A percentile compares a stretch with the other conserved stretches of the same genome.
These are phyloP conservation scores for Dendroctonus ponderosae DNA, from an alignment of 1,140 invertebrate genomes.

Conservation along the genomic window DNA sequence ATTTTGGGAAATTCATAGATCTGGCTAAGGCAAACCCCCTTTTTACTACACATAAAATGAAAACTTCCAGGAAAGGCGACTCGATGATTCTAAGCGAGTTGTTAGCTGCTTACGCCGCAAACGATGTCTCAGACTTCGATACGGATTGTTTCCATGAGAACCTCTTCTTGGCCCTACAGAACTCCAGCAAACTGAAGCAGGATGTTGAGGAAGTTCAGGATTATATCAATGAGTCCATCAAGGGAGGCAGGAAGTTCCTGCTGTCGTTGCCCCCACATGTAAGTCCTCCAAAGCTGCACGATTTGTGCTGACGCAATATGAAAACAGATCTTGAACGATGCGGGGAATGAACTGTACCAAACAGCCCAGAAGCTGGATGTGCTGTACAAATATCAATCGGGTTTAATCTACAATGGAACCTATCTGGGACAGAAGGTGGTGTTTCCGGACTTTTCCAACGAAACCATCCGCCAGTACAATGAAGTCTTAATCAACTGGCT, in stretches of 20 bases:
- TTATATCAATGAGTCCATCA: constrained; percentile 4
- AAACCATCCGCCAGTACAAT: constrained; percentile 25
- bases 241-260: constrained; percentile 28
- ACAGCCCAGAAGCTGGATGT: constrained; percentile 22
- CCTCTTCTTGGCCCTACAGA: constrained; percentile 37
- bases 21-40: too few relatives aligned
- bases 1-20: too few relatives aligned
- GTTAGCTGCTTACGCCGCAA: constrained; percentile 25
- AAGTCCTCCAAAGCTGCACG: constrained; percentile 13
- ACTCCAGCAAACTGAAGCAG: neutral
- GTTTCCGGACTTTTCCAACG: constrained; percentile 44
- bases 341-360: constrained; percentile 16
- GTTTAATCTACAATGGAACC: constrained; percentile 32
- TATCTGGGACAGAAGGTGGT: constrained; percentile 39
- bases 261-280: constrained; percentile 46
- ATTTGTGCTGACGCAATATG: constrained; percentile 2
- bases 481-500: constrained; percentile 35
- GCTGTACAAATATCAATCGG: constrained; percentile 25
- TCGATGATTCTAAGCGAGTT: constrained; percentile 23
- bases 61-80: constrained; percentile 30
- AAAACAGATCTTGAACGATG: constrained; percentile 10
- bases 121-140: constrained; percentile 28
- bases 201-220: constrained; percentile 7
- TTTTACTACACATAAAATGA: too few relatives aligned
- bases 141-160: constrained; percentile 48